Evolutionary conservation across 2,797 vertebrate species (phyloP).

Genomic region (Botia almorhae): DNA sequence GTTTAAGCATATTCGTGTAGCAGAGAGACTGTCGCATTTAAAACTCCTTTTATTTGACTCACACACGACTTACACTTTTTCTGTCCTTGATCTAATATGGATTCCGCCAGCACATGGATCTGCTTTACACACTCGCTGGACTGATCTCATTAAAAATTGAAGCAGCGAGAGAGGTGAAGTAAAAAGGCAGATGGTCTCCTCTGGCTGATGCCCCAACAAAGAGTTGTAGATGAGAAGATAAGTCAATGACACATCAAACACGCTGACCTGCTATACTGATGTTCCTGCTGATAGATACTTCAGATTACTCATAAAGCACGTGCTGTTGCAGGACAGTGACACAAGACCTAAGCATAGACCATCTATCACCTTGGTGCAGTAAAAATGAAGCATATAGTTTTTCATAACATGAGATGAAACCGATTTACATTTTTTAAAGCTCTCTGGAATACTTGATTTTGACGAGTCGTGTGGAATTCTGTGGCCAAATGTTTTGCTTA

Average conservation of each 20-base stretch:
- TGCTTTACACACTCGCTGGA: background rate
- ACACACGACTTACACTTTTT: too few relatives aligned
- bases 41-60: too few relatives aligned
- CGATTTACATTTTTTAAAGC: background rate
- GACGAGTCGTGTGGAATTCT: background rate
- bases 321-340: too few relatives aligned
- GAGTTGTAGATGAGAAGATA: constrained; percentile 49
- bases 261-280: constrained; percentile 20
- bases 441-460: background rate
- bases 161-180: background rate
- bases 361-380: too few relatives aligned
- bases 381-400: background rate
- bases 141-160: background rate
- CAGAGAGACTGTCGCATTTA: too few relatives aligned
- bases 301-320: constrained; percentile 19
- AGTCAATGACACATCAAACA: constrained; percentile 11
- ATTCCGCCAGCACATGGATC: too few relatives aligned
- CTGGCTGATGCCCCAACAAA: constrained; percentile 24
- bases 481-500: background rate
- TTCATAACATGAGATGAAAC: background rate
- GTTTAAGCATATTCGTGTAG: too few relatives aligned
- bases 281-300: constrained; percentile 30
- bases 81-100: too few relatives aligned
- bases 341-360: too few relatives aligned
- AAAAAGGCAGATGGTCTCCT: background rate